A percentile compares a stretch with the other conserved stretches of the same genome.
Evolutionary conservation across 1,140 invertebrate species (phyloP).

Genomic region (Ceratosolen solmsi): DNA sequence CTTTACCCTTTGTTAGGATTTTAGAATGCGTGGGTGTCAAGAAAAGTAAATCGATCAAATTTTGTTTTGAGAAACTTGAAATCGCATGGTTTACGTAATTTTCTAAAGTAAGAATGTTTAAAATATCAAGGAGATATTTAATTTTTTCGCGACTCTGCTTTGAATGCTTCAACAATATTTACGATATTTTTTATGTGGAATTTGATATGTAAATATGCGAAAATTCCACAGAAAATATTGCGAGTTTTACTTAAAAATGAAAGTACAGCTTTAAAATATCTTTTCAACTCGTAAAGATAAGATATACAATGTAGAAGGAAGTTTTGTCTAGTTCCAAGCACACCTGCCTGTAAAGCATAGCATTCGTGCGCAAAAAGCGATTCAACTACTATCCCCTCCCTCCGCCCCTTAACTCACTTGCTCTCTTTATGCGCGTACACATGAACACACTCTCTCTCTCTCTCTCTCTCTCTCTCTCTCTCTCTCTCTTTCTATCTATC

Average conservation of each 20-base stretch:
- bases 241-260: background rate
- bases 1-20: slow-evolving; percentile 5
- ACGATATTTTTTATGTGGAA: too few relatives aligned
- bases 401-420: too few relatives aligned
- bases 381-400: too few relatives aligned
- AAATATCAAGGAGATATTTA: too few relatives aligned
- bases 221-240: background rate
- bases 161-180: too few relatives aligned
- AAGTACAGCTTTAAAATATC: background rate
- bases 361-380: background rate
- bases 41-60: slow-evolving; percentile 23
- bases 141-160: too few relatives aligned
- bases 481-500: too few relatives aligned
- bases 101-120: too few relatives aligned
- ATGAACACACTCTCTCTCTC: background rate
- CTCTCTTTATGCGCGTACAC: background rate
- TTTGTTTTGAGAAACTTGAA: too few relatives aligned
- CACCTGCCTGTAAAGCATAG: background rate
- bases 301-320: background rate
- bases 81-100: too few relatives aligned
- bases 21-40: background rate
- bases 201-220: background rate
- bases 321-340: slow-evolving; percentile 9
- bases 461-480: background rate
- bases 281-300: background rate